Evolutionary conservation across 2,888 invertebrate species (phyloP).

Genomic region (Patella pellucida): DNA sequence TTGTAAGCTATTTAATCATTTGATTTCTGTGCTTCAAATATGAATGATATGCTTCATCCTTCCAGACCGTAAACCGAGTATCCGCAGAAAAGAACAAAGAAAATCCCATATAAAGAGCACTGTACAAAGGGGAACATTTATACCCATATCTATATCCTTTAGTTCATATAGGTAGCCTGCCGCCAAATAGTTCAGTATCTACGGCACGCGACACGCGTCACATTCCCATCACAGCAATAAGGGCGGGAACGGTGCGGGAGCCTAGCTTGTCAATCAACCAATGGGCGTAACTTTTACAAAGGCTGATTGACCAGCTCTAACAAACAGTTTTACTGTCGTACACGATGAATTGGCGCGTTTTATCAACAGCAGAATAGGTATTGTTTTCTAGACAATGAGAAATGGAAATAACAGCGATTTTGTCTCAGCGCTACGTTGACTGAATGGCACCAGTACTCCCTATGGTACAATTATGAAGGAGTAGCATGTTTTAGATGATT

Average conservation of each 20-base stretch:
- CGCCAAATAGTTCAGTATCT: background rate
- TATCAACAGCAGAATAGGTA: background rate
- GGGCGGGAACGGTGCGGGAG: background rate
- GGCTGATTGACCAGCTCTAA: background rate
- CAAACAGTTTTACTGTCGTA: background rate
- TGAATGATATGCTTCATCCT: background rate
- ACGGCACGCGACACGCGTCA: slow-evolving; percentile 9
- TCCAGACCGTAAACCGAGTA: background rate
- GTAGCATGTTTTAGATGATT: background rate
- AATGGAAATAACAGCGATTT: background rate
- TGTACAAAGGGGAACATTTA: background rate
- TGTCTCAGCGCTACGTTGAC: background rate
- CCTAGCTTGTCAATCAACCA: background rate
- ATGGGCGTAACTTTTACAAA: slow-evolving; percentile 2
- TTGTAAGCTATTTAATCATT: no score
- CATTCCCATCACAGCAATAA: background rate
- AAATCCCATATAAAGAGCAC: background rate
- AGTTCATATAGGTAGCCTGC: background rate
- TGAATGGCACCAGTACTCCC: background rate
- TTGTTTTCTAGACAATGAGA: background rate
- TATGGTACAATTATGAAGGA: background rate
- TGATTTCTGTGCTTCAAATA: no score
- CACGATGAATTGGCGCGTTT: background rate
- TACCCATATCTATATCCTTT: background rate
- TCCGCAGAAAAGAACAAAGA: background rate